A percentile compares a stretch with the other conserved stretches of the same genome.
These are phyloP conservation scores for Turdus rufiventris DNA, from an alignment of 2,113 vertebrate species.

Conservation along the genomic window DNA sequence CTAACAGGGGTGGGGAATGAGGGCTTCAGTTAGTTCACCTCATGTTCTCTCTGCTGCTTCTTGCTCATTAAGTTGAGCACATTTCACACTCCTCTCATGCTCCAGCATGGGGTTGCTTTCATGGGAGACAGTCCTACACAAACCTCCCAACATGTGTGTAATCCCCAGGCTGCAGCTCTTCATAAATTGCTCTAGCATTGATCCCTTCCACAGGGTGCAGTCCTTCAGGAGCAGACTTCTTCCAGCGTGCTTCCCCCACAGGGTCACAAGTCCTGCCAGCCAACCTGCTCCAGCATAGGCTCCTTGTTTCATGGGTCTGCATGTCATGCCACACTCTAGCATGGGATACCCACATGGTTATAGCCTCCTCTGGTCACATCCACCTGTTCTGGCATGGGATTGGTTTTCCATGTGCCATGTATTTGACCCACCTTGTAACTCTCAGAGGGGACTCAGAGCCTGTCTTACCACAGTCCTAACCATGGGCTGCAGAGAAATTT, in stretches of 20 bases:
- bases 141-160: background rate
- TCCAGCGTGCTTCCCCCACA: background rate
- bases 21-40: background rate
- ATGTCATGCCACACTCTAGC: fast-evolving
- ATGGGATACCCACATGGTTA: too few relatives aligned
- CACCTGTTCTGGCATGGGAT: background rate
- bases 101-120: background rate
- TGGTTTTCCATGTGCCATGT: background rate
- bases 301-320: background rate
- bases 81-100: background rate
- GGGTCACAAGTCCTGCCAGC: background rate
- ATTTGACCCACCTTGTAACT: background rate
- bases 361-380: background rate
- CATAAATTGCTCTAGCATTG: background rate
- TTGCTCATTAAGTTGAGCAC: background rate
- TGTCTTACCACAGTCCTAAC: background rate
- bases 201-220: background rate
- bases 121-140: too few relatives aligned
- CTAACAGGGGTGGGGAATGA: too few relatives aligned
- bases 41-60: background rate
- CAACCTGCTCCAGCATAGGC: background rate
- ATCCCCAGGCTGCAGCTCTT: background rate
- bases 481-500: background rate
- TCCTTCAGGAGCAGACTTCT: background rate
- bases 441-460: background rate